Evolutionary conservation across 1,140 invertebrate species (phyloP).

Genomic region (Cyphomyrmex costatus): DNA sequence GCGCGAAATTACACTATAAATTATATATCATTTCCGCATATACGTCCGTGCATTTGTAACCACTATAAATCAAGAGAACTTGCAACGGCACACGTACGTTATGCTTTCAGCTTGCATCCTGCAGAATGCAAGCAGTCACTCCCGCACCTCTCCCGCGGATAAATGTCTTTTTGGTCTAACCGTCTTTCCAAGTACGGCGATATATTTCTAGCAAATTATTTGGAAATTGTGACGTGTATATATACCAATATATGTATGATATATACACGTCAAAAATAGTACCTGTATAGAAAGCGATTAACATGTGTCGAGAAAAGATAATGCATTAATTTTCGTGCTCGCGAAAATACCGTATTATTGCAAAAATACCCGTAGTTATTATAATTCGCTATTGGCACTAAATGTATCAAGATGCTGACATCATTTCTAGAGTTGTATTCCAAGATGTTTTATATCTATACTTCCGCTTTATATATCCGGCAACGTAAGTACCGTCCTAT

Average conservation of each 20-base stretch:
- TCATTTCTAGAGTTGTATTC: constrained; percentile 20
- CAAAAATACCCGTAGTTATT: not conserved
- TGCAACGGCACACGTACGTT: constrained; percentile 52
- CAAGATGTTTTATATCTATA: constrained; percentile 50
- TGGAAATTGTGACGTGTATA: constrained; percentile 36
- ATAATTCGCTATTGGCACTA: not conserved
- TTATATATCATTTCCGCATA: constrained; percentile 64
- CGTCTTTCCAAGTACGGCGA: constrained; percentile 24
- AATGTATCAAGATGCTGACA: constrained; percentile 15
- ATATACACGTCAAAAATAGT: no score
- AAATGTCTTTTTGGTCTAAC: constrained; percentile 52
- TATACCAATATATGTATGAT: no score
- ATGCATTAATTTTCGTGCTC: not conserved
- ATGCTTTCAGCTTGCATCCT: constrained; percentile 61
- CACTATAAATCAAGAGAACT: constrained; percentile 58
- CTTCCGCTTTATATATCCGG: constrained; percentile 42
- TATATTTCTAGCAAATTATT: constrained; percentile 58
- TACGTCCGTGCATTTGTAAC: constrained; percentile 62
- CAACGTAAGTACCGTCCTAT: constrained; percentile 22
- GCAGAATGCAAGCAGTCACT: constrained; percentile 52
- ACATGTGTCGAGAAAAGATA: not conserved
- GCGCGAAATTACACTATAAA: constrained; percentile 60
- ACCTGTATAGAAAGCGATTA: not conserved
- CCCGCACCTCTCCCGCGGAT: not conserved
- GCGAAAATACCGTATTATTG: not conserved